Evolutionary conservation across 2,888 invertebrate genomes (phyloP).

Genomic region (Operophtera brumata): DNA sequence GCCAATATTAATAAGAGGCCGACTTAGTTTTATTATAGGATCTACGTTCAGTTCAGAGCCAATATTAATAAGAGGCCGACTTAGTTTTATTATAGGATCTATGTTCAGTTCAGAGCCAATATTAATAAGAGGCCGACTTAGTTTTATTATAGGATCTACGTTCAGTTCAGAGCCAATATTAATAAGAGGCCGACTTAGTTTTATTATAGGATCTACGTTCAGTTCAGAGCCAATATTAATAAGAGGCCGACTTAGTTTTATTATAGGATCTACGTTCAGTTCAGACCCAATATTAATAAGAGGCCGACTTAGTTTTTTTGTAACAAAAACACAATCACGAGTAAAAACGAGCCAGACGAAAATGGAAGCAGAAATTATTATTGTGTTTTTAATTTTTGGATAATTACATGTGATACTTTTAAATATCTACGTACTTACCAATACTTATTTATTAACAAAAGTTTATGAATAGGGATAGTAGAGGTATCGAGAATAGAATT

Average conservation of each 20-base stretch:
- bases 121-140: constrained; percentile 55
- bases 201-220: constrained; percentile 74
- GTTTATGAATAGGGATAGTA: no score
- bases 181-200: constrained; percentile 62
- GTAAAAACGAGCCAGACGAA: not conserved
- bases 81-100: constrained; percentile 76
- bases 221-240: constrained; percentile 45
- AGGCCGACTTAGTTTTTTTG: constrained; percentile 26
- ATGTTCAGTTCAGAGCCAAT: constrained; percentile 53
- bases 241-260: constrained; percentile 69
- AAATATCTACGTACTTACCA: no score
- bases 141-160: constrained; percentile 76
- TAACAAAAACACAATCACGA: constrained; percentile 2
- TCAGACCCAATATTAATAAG: constrained; percentile 43
- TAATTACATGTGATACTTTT: no score
- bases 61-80: constrained; percentile 51
- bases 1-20: constrained; percentile 49
- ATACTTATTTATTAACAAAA: no score
- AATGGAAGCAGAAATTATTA: not conserved
- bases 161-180: constrained; percentile 48
- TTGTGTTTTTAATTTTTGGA: no score
- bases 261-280: constrained; percentile 69
- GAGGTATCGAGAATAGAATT: not conserved
- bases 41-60: constrained; percentile 58
- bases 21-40: constrained; percentile 75